Evolutionary conservation across 2,797 vertebrate genomes (phyloP).

Genomic region (Myotis planiceps): DNA sequence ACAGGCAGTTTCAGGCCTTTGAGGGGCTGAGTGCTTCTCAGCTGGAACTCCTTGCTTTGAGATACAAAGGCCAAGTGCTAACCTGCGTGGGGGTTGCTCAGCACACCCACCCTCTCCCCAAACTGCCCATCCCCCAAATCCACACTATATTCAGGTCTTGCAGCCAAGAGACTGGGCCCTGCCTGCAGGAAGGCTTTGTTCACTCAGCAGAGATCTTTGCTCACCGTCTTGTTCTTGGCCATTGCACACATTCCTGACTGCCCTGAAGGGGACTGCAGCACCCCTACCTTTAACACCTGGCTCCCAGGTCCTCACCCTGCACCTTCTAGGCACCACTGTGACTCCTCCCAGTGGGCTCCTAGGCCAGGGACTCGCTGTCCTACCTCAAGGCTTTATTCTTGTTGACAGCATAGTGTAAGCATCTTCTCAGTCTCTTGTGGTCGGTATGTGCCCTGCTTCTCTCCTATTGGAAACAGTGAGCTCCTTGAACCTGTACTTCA

Average conservation of each 20-base stretch:
- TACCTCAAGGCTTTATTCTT: background rate
- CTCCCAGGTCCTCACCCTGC: background rate
- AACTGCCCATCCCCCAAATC: fast-evolving
- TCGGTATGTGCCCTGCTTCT: background rate
- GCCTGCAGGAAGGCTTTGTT: background rate
- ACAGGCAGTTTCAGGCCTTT: background rate
- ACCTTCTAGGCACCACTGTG: background rate
- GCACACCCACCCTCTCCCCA: background rate
- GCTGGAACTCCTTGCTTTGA: background rate
- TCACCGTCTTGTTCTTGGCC: background rate
- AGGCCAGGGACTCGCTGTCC: background rate
- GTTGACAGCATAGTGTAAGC: background rate
- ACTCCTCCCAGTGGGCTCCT: background rate
- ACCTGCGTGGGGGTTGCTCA: background rate
- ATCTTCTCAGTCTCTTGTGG: background rate
- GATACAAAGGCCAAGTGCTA: background rate
- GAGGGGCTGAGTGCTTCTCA: background rate
- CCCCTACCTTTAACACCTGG: fast-evolving
- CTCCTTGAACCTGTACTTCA: background rate
- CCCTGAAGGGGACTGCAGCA: background rate
- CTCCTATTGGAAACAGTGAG: background rate
- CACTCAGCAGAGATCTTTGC: background rate
- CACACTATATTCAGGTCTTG: background rate
- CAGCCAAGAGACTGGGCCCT: background rate
- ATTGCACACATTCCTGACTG: background rate